Evolutionary conservation across 2,888 invertebrate species (phyloP).

Genomic region (Aplocera efformata): DNA sequence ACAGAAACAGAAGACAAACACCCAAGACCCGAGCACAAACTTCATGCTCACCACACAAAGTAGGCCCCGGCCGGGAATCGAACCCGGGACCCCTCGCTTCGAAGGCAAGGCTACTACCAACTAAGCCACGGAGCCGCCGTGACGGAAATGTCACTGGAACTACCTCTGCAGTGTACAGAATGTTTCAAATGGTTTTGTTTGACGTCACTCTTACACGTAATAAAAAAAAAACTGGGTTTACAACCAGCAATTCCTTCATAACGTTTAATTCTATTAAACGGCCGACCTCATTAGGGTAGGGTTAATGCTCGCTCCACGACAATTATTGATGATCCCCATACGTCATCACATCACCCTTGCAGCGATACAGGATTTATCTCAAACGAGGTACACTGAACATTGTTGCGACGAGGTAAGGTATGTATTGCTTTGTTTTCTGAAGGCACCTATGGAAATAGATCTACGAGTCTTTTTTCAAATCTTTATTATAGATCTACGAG

Average conservation of each 20-base stretch:
- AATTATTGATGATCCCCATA: conserved; percentile 65
- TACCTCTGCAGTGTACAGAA: no score
- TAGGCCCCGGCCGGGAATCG: no score
- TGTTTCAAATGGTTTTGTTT: no score
- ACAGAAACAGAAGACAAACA: no score
- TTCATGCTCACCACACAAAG: no score
- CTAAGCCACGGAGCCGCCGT: no score
- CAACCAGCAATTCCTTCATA: conserved; percentile 24
- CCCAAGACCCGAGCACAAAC: no score
- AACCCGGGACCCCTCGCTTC: no score
- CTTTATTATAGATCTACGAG: not conserved
- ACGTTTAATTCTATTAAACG: conserved; percentile 70
- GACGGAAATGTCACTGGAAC: no score
- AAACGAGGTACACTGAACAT: conserved; percentile 4
- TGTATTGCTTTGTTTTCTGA: not conserved
- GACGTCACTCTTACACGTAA: no score
- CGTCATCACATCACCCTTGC: conserved; percentile 61
- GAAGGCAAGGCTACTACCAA: no score
- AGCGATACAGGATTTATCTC: conserved; percentile 3
- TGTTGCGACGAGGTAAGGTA: conserved; percentile 3
- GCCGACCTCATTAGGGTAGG: conserved; percentile 67
- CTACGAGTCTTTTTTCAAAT: no score
- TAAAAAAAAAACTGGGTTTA: not conserved
- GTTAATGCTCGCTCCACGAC: conserved; percentile 61
- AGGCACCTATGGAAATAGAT: conserved; percentile 3